These are phyloP conservation scores for Helicoverpa armigera DNA, from an alignment of 1,140 invertebrate species.

Conservation along the genomic window DNA sequence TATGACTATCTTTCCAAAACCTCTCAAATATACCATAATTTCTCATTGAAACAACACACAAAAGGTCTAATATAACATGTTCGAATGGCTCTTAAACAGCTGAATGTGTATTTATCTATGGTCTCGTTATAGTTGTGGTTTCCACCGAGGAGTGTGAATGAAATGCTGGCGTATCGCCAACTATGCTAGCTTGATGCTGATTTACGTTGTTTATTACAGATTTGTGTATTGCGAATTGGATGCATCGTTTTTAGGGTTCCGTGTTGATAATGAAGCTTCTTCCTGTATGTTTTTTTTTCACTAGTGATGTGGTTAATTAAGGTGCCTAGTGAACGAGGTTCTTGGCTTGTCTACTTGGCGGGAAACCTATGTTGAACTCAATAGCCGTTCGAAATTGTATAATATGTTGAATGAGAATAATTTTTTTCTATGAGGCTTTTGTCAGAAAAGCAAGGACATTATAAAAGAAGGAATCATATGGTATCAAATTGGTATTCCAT, in stretches of 20 bases:
- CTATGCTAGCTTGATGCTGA: not conserved
- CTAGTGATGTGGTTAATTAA: not conserved
- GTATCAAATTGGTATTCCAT: too few relatives aligned
- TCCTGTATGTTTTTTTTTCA: too few relatives aligned
- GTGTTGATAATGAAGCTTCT: too few relatives aligned
- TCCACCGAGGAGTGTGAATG: not conserved
- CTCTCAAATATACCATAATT: not conserved
- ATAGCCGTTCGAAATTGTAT: too few relatives aligned
- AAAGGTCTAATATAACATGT: not conserved
- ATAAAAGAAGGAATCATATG: too few relatives aligned
- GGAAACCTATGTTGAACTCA: too few relatives aligned
- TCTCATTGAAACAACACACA: too few relatives aligned
- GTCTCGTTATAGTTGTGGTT: too few relatives aligned
- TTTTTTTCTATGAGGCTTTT: too few relatives aligned
- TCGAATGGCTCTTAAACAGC: not conserved
- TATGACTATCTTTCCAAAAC: too few relatives aligned
- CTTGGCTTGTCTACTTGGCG: not conserved
- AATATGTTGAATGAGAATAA: too few relatives aligned
- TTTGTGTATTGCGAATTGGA: conserved; percentile 11
- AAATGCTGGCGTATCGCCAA: not conserved
- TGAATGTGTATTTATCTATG: conserved; percentile 9
- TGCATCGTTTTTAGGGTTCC: not conserved
- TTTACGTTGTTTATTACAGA: conserved; percentile 17
- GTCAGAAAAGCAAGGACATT: too few relatives aligned
- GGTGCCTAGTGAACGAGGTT: not conserved